phyloP scores from a whole-genome alignment of 2,797 vertebrate genomes.

The Heliangelus exortis region DNA sequence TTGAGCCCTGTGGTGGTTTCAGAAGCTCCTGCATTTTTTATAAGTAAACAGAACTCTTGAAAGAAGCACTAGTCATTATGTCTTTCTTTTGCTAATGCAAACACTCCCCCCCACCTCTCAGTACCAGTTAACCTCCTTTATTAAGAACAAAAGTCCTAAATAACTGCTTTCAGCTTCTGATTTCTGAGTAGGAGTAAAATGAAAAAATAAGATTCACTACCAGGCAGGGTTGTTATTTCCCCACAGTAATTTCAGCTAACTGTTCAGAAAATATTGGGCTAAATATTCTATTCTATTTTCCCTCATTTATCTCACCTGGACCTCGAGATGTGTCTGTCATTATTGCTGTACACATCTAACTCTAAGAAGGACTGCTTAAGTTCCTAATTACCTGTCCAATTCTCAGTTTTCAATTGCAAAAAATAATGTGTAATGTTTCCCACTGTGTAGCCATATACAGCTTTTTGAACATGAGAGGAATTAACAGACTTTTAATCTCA shows the following conservation, averaged over 20 bases:
- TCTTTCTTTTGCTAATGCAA: not conserved
- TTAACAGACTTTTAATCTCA: slow-evolving; percentile 23
- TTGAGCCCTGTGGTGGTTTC: not conserved
- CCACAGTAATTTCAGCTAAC: not conserved
- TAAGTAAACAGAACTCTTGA: not conserved
- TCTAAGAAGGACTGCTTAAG: not conserved
- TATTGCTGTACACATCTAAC: not conserved
- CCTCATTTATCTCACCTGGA: no score
- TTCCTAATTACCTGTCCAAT: not conserved
- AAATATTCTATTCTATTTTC: not conserved
- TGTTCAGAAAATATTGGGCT: not conserved
- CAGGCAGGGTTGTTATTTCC: not conserved
- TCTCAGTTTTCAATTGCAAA: slow-evolving; percentile 43
- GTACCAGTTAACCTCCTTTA: not conserved
- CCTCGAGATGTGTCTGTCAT: no score
- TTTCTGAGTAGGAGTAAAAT: not conserved
- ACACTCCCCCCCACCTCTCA: not conserved
- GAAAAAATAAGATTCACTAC: not conserved
- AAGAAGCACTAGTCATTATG: not conserved
- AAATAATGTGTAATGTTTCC: slow-evolving; percentile 37
- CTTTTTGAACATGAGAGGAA: slow-evolving; percentile 34
- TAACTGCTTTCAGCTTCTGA: not conserved
- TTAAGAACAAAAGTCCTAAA: not conserved
- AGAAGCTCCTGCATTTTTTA: not conserved
- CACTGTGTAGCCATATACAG: not conserved